Conservation (phyloP, 2,797 vertebrate species). For the Zenarchopterus dispar region DNA sequence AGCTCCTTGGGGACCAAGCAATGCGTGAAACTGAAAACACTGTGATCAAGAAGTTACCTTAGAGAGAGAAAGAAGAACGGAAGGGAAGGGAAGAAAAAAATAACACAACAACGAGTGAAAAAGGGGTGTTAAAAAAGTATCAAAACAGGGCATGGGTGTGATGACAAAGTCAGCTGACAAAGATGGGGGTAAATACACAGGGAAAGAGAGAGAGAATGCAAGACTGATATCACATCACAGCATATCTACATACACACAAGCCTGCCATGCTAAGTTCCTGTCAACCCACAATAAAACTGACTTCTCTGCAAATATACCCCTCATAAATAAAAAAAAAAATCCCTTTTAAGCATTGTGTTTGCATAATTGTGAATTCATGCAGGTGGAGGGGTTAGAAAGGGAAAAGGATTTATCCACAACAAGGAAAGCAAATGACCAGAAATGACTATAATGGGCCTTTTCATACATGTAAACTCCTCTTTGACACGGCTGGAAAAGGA, state of each 20-base stretch:
- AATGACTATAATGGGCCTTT: conserved; percentile 59
- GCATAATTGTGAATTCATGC: conserved; percentile 1
- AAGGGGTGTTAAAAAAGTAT: conserved; percentile 38
- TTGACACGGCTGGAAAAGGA: neutral
- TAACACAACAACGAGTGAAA: conserved; percentile 46
- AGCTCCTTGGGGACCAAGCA: conserved; percentile 64
- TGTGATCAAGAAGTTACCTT: conserved; percentile 69
- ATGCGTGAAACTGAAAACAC: conserved; percentile 61
- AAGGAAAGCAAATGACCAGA: conserved; percentile 60
- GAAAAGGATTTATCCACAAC: conserved; percentile 45
- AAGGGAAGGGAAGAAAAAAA: conserved; percentile 39
- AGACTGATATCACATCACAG: conserved; percentile 6
- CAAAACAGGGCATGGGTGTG: conserved; percentile 36
- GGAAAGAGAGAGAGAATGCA: conserved; percentile 10
- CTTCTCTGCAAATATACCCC: conserved; percentile 9
- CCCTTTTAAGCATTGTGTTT: conserved; percentile 19
- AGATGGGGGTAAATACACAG: neutral
- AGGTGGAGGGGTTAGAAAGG: conserved; percentile 40
- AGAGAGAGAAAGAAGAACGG: conserved; percentile 23
- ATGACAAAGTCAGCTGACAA: conserved; percentile 48
- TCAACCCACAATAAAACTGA: conserved; percentile 44
- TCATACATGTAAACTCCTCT: neutral
- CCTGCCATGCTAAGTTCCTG: conserved; percentile 47
- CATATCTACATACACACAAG: neutral
- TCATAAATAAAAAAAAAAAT: conserved; percentile 37